Evolutionary conservation across 1,140 invertebrate species (phyloP).

Genomic region (Dreissena polymorpha): DNA sequence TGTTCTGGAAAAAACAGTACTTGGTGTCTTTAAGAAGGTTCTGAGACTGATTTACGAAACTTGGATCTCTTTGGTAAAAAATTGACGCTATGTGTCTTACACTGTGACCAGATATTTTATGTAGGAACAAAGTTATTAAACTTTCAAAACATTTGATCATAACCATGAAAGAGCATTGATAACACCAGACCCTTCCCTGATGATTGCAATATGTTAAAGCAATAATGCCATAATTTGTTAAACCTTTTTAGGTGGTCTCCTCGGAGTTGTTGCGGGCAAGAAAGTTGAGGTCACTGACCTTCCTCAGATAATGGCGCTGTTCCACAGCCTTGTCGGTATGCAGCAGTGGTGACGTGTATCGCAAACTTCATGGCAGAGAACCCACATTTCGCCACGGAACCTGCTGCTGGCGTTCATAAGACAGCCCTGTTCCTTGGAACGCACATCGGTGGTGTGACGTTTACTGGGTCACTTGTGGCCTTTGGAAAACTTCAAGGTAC

Average conservation of each 20-base stretch:
- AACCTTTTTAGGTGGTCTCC: constrained; percentile 74
- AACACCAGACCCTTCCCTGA: too few relatives aligned
- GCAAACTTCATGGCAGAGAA: constrained; percentile 92
- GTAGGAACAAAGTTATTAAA: too few relatives aligned
- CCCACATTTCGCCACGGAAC: constrained; percentile 90
- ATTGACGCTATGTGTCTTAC: too few relatives aligned
- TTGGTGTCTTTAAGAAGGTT: too few relatives aligned
- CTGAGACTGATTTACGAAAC: too few relatives aligned
- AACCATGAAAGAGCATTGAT: too few relatives aligned
- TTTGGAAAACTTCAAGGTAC: constrained; percentile 92
- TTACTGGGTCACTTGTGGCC: constrained; percentile 93
- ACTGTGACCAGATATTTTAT: too few relatives aligned
- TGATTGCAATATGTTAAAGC: too few relatives aligned
- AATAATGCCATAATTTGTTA: too few relatives aligned
- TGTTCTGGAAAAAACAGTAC: too few relatives aligned
- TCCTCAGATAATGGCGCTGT: constrained; percentile 93
- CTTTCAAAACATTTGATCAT: too few relatives aligned
- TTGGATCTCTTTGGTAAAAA: too few relatives aligned
- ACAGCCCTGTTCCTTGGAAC: constrained; percentile 93
- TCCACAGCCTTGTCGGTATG: constrained; percentile 93
- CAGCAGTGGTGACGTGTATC: constrained; percentile 92
- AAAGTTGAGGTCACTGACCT: constrained; percentile 93
- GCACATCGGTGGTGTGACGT: constrained; percentile 94
- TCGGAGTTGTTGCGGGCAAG: constrained; percentile 85
- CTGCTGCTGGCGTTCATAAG: constrained; percentile 90